Percentiles rank a stretch among this genome's conserved stretches.
Evolutionary conservation across 2,113 vertebrate genomes (phyloP).

Genomic region (Gadus chalcogrammus): DNA sequence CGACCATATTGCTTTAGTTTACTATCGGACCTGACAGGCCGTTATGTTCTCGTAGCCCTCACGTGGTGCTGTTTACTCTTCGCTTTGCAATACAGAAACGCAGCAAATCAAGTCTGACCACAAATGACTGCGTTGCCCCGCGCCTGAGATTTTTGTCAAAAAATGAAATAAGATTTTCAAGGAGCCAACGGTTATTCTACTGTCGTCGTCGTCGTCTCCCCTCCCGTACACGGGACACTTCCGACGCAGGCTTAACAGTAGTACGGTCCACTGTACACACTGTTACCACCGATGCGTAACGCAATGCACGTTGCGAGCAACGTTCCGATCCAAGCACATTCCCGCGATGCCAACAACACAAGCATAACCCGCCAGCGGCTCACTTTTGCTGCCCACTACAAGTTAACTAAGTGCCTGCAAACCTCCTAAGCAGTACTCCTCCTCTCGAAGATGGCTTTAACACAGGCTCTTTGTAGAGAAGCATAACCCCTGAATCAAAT

Average conservation of each 20-base stretch:
- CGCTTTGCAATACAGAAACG: too few relatives aligned
- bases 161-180: too few relatives aligned
- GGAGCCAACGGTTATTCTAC: too few relatives aligned
- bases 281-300: slow-evolving; percentile 71
- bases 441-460: slow-evolving; percentile 19
- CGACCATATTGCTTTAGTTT: too few relatives aligned
- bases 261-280: slow-evolving; percentile 66
- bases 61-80: too few relatives aligned
- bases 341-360: slow-evolving; percentile 76
- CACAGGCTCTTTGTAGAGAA: slow-evolving; percentile 63
- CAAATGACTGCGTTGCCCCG: too few relatives aligned
- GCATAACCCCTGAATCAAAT: slow-evolving; percentile 49
- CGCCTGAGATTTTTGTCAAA: too few relatives aligned
- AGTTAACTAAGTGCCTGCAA: slow-evolving; percentile 63
- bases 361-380: slow-evolving; percentile 71
- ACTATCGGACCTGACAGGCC: too few relatives aligned
- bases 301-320: slow-evolving; percentile 75
- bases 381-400: slow-evolving; percentile 69
- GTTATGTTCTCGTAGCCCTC: too few relatives aligned
- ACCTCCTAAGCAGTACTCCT: slow-evolving; percentile 13
- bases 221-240: too few relatives aligned
- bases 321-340: slow-evolving; percentile 75
- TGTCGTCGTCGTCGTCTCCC: too few relatives aligned
- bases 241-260: slow-evolving; percentile 41
- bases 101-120: too few relatives aligned